Evolutionary conservation across 2,113 vertebrate genomes (phyloP), one percentile per base, ranked within the genome.

Genomic region (Pholis gunnellus): DNA sequence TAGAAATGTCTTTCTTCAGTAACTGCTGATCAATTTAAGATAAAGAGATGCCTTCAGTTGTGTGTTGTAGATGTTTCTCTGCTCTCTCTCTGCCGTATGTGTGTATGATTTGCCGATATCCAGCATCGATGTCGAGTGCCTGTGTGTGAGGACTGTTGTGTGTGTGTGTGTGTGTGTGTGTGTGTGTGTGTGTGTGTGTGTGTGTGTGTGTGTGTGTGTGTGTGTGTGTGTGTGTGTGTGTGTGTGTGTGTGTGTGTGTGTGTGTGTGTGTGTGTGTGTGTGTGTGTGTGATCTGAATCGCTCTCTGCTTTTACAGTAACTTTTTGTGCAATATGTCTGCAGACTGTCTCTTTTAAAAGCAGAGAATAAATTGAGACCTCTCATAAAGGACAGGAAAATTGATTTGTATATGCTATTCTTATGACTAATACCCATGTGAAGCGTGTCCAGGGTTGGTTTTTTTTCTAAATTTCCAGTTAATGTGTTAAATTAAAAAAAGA

Each of bases 241-340:
- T 57, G 72, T 60, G 68, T 34, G 79, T 57, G 72, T 60, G 68
- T 34, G 79, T 57, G 72, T 60, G 68, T 34, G 79, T 57, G 72
- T 60, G 68, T 34, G 79, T 57, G 72, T 60, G 68, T 34, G 79
- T 57, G 72, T 60, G 68, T 34, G 79, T 57, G 72, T 60, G 68
- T 34, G 79, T 57, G 72, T 46, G 80, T 34, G 60, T 15, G n/a
- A 25, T 78, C 66, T 77, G 54, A 81, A 40, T 63, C 27, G 82
- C 81, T 88, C 69, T 83, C 82, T 87, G 91, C 88, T 93, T 90
- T 90, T 93, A 89, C 82, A 75, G 74, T 92, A 91, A 86, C 52
- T 20, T 84, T 17, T 82, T 90, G 91, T 93, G 92, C 92, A 94
- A 91, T 93, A 94, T 87, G 65, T 79, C 79, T 88, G 85, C 81